Conservation (phyloP, 1,140 invertebrate genomes). For the Batillaria attramentaria region DNA sequence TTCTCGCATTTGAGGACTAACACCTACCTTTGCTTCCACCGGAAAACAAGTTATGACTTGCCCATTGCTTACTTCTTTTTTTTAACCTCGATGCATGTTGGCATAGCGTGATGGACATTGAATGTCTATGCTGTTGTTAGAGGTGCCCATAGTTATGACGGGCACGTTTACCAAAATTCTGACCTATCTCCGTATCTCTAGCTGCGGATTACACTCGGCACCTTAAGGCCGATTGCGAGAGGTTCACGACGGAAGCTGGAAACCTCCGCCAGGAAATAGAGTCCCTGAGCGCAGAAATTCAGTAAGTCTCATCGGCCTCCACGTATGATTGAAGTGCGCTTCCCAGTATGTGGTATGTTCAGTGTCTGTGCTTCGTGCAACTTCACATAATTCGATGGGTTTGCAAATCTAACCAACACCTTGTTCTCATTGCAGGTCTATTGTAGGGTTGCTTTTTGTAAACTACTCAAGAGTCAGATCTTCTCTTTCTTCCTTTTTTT, state of each 20-base stretch:
- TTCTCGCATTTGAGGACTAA: background rate
- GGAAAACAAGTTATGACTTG: background rate
- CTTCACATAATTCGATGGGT: background rate
- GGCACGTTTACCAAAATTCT: conserved; percentile 37
- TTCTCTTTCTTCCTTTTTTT: no score
- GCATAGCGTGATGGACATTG: conserved; percentile 3
- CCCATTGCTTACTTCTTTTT: background rate
- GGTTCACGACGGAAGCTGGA: conserved; percentile 31
- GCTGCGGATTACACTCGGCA: conserved; percentile 35
- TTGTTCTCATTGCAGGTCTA: conserved; percentile 21
- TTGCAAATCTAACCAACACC: background rate
- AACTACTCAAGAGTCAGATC: no score
- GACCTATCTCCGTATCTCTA: conserved; percentile 41
- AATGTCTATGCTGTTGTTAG: conserved; percentile 21
- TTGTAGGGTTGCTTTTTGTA: no score
- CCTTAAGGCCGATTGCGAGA: conserved; percentile 32
- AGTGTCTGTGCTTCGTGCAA: background rate
- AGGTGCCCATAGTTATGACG: conserved; percentile 25
- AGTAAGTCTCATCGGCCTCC: conserved; percentile 31
- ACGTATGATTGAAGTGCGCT: conserved; percentile 13
- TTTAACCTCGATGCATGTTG: background rate
- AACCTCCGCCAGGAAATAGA: conserved; percentile 35
- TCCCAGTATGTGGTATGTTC: conserved; percentile 27
- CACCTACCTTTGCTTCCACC: conserved; percentile 13
- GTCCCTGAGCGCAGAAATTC: conserved; percentile 35